Evolutionary conservation across 1,140 invertebrate species (phyloP).

Genomic region (Papilio glaucus): DNA sequence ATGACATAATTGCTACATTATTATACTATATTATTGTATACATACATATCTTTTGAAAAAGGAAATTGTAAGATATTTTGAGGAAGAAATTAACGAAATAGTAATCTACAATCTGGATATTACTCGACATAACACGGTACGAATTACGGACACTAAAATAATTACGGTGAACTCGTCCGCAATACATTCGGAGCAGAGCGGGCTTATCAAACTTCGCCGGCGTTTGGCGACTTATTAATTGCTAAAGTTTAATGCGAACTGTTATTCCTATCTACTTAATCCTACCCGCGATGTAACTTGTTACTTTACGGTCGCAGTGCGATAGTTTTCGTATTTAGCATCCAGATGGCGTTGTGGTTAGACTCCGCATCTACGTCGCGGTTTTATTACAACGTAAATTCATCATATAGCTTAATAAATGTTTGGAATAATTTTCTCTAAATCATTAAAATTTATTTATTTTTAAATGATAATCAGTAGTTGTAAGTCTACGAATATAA

Average conservation of each 20-base stretch:
- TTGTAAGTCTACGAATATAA: too few species aligned
- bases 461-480: too few species aligned
- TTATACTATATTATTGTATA: too few species aligned
- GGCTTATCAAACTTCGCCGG: conserved; percentile 39
- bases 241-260: conserved; percentile 41
- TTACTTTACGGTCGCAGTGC: not conserved
- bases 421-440: too few species aligned
- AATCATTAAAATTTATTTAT: too few species aligned
- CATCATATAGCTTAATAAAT: too few species aligned
- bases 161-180: not conserved
- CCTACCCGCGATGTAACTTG: not conserved
- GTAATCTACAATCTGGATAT: not conserved
- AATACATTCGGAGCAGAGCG: conserved; percentile 30
- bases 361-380: not conserved
- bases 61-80: not conserved
- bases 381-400: not conserved
- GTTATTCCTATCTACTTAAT: conserved; percentile 21
- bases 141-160: conserved; percentile 13
- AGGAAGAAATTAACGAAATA: not conserved
- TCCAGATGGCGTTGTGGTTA: not conserved
- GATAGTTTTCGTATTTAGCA: not conserved
- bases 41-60: too few species aligned
- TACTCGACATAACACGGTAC: not conserved
- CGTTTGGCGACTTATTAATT: conserved; percentile 49
- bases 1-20: too few species aligned